Evolutionary conservation across 2,888 invertebrate species (phyloP), one percentile per base, ranked within the genome.

Genomic region (Ophion costatus): DNA sequence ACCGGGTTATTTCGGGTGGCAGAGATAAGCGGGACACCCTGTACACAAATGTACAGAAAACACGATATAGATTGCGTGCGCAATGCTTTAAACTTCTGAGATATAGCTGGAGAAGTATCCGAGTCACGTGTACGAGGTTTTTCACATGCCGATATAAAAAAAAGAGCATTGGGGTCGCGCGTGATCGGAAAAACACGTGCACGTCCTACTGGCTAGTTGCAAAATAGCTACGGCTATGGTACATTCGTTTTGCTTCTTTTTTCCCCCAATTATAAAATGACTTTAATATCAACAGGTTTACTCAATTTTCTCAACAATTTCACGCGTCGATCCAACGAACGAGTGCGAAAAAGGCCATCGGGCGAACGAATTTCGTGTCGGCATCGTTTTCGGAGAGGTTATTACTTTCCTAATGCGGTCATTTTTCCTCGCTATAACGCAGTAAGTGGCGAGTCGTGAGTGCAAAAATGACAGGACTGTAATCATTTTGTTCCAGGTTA

Each of bases 141-240:
- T 74, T 56, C 63, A 78, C 75, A 42, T 81, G 51, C 24, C 45
- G 63, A 66, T 33, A n/a, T 24, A 74, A 73, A 63, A 70, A 70
- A 56, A 38, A 70, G 64, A 84, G n/a, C 51, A 29, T 42, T 29
- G 69, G 80, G 73, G 82, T 56, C 75, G 56, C 84, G 80, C 87
- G 81, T 86, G 84, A 81, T 79, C 80, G 69, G 71, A 42, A 73
- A 80, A 81, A 84, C 84, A 86, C 87, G 87, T 87, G 87, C 84
- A 76, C 80, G 83, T 20, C 75, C 66, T 33, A 81, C 45, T 74
- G 70, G 71, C 42, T 63, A 42, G 57, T 63, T 69, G 69, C 71
- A 63, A 77, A 61, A 66, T 64, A 20, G 38, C 11, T 61, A 73
- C 38, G 29, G 29, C 59, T 56, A 45, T 11, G 38, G 10, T 4